Evolutionary conservation across 2,797 vertebrate species (phyloP).

Genomic region (Galaxias olidus): DNA sequence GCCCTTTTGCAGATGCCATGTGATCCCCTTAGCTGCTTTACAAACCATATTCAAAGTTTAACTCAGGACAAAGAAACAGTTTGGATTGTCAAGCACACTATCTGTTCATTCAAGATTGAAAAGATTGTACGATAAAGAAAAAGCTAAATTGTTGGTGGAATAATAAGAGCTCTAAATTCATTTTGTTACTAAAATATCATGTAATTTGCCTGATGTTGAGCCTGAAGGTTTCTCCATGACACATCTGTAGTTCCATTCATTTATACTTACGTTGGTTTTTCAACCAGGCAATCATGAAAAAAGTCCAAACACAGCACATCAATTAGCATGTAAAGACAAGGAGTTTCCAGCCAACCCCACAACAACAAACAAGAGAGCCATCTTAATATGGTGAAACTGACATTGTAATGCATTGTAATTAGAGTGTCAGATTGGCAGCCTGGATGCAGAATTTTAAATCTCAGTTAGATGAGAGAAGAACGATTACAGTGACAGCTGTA

Average conservation of each 20-base stretch:
- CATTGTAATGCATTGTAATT: slow-evolving; percentile 27
- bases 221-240: too few species aligned
- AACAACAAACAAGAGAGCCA: slow-evolving; percentile 12
- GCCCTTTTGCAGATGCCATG: neutral
- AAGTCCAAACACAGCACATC: neutral
- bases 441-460: slow-evolving; percentile 8
- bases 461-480: neutral
- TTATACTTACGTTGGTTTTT: too few species aligned
- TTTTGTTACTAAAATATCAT: too few species aligned
- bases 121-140: too few species aligned
- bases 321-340: neutral
- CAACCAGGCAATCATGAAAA: too few species aligned
- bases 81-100: slow-evolving; percentile 1
- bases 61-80: neutral
- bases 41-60: slow-evolving; percentile 2
- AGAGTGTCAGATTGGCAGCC: slow-evolving; percentile 19
- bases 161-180: too few species aligned
- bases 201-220: too few species aligned
- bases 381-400: slow-evolving; percentile 13
- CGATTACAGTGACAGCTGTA: neutral
- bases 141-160: too few species aligned
- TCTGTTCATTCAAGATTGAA: neutral
- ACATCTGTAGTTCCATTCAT: too few species aligned
- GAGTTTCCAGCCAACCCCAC: neutral
- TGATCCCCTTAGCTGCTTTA: neutral